phyloP scores from a whole-genome alignment of 2,797 vertebrate species.

The Sylvia borin region DNA sequence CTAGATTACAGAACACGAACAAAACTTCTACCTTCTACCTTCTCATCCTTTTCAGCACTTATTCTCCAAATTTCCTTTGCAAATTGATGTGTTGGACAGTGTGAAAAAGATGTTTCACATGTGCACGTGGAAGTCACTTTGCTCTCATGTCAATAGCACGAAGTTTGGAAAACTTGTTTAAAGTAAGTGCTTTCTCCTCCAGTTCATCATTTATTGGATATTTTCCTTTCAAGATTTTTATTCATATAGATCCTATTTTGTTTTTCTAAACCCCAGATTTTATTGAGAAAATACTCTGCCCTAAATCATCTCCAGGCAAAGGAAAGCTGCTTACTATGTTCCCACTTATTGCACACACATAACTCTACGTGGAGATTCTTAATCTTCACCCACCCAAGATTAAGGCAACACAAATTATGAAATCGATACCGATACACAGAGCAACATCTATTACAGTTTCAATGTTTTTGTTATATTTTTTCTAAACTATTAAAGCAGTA shows the following conservation, averaged over 20 bases:
- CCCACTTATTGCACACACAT: constrained; percentile 69
- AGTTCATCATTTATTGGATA: not conserved
- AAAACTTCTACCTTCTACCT: not conserved
- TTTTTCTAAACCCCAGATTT: not conserved
- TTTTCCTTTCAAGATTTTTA: not conserved
- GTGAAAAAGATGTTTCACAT: not conserved
- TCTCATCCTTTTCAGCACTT: not conserved
- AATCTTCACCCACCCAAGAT: constrained; percentile 71
- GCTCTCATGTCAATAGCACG: not conserved
- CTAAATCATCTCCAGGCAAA: constrained; percentile 12
- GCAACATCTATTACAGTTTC: constrained; percentile 55
- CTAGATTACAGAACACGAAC: not conserved
- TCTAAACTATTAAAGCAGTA: not conserved
- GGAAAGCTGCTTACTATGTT: constrained; percentile 21
- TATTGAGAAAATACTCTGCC: not conserved
- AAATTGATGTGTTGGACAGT: not conserved
- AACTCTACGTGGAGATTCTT: constrained; percentile 36
- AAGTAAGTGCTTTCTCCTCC: not conserved
- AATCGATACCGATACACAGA: constrained; percentile 48
- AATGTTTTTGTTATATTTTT: constrained; percentile 40
- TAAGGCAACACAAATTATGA: constrained; percentile 54
- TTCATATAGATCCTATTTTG: not conserved
- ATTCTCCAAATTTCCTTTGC: not conserved
- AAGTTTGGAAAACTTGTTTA: not conserved
- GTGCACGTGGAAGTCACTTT: not conserved